Percentiles rank a stretch among this genome's conserved stretches.
phyloP scores from a whole-genome alignment of 2,797 vertebrate genomes.

The Tokudaia muenninki region DNA sequence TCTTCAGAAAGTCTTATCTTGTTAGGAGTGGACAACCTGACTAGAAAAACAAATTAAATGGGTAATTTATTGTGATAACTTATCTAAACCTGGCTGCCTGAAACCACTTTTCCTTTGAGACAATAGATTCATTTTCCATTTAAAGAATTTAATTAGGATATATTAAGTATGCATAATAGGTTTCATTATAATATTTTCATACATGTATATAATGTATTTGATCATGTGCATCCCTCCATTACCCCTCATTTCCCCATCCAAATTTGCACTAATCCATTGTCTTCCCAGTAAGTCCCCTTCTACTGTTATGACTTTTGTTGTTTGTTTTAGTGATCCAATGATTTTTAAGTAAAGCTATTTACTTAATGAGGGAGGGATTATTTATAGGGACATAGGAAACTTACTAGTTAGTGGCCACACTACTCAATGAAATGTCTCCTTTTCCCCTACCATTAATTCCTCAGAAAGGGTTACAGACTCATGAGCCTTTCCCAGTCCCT shows the following conservation, averaged over 20 bases:
- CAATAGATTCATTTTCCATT: not conserved
- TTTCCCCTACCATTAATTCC: not conserved
- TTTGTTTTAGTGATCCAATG: not conserved
- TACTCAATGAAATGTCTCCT: not conserved
- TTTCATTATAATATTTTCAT: not conserved
- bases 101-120: slow-evolving; percentile 18
- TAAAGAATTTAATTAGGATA: not conserved
- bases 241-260: not conserved
- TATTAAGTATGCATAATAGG: not conserved
- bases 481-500: not conserved
- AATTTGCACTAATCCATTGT: not conserved
- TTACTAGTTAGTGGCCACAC: not conserved
- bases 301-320: not conserved
- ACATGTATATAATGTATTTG: not conserved
- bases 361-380: not conserved
- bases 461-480: not conserved
- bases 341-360: not conserved
- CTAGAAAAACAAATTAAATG: not conserved
- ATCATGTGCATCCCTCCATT: not conserved
- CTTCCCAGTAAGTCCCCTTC: not conserved
- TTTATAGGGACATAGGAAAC: not conserved
- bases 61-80: not conserved
- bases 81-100: not conserved
- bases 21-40: not conserved
- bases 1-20: not conserved